Percentiles rank a stretch among this genome's conserved stretches.
These are phyloP conservation scores for Heteromormyrus szaboi DNA, from an alignment of 2,797 vertebrate genomes.

Conservation along the genomic window DNA sequence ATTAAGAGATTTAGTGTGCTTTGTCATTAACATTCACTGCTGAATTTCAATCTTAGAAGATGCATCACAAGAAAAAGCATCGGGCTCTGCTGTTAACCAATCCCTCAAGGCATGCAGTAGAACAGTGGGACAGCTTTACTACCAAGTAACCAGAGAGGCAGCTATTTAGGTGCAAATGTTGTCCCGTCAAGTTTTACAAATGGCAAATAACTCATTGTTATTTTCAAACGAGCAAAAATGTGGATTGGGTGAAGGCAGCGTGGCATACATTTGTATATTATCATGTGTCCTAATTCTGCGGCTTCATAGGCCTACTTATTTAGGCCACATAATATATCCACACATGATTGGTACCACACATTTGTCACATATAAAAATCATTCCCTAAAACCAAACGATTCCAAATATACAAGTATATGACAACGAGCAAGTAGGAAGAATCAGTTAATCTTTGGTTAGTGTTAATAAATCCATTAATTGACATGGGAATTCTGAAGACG, in stretches of 20 bases:
- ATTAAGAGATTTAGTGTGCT: slow-evolving; percentile 59
- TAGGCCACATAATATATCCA: not conserved
- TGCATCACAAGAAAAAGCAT: slow-evolving; percentile 45
- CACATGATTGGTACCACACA: not conserved
- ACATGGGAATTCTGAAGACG: not conserved
- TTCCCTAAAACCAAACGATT: not conserved
- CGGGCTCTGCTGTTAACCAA: slow-evolving; percentile 61
- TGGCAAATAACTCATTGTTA: not conserved
- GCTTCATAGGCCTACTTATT: slow-evolving; percentile 9
- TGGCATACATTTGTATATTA: not conserved
- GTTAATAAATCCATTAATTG: not conserved
- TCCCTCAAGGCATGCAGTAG: slow-evolving; percentile 60
- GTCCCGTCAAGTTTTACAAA: slow-evolving; percentile 53
- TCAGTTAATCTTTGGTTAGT: not conserved
- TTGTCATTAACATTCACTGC: slow-evolving; percentile 68
- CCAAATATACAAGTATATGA: not conserved
- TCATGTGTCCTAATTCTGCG: not conserved
- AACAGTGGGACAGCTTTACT: slow-evolving; percentile 60
- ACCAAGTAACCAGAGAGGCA: slow-evolving; percentile 65
- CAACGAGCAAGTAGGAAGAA: not conserved
- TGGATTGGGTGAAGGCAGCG: not conserved
- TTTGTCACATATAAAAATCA: not conserved
- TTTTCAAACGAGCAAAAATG: slow-evolving; percentile 19
- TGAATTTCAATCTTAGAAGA: slow-evolving; percentile 56
- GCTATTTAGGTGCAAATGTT: slow-evolving; percentile 75